Base-by-base conservation (phyloP, 2,113 vertebrate genomes). In the Ailuropoda melanoleuca region DNA sequence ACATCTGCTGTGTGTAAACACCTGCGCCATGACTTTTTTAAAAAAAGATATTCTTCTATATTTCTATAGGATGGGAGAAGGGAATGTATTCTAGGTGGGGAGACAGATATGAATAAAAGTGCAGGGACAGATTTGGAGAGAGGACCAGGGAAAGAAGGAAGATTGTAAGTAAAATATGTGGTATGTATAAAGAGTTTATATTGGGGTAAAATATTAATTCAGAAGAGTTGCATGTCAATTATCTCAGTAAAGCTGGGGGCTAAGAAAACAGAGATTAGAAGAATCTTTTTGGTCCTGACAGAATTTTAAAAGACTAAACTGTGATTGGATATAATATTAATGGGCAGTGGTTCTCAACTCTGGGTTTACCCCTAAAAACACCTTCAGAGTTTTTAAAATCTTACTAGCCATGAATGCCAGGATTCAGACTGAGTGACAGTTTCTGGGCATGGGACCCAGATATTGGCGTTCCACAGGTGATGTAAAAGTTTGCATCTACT, bases 241-340 rank as follows among this genome's bases (percentile, higher is more conserved):
- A 18, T 94, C 64, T 88, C 87, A 75, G 1, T 46, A 90, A 75
- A 66, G 23, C 74, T 84, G 56, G 68, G 46, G 68, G 34, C 64
- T n/a, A n/a, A 17, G 37, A 24, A 21, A 34, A 81, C 80, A 81
- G 83, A 88, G 60, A 19, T 82, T 90, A 77, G 12, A 86, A 87
- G 62, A 64, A 58, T 58, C 31, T 80, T 66, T 58, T 81, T 17
- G 8, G 29, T 55, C 15, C 24, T 74, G 19, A 90, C 53, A 92
- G 55, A 97, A 50, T 74, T 86, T 93, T 68, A 74, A 81, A 75
- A 96, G 77, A 96, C 48, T 85, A 70, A 82, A 60, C 34, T 94
- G 18, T 88, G 14, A n/a, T 90, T 87, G 34, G 23, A 84, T 85
- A 80, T 93, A 83, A 70, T 81, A n/a, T 13, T 93, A 0, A 82